Conservation (phyloP, 1,140 invertebrate species). For the Wiebesia pumilae region DNA sequence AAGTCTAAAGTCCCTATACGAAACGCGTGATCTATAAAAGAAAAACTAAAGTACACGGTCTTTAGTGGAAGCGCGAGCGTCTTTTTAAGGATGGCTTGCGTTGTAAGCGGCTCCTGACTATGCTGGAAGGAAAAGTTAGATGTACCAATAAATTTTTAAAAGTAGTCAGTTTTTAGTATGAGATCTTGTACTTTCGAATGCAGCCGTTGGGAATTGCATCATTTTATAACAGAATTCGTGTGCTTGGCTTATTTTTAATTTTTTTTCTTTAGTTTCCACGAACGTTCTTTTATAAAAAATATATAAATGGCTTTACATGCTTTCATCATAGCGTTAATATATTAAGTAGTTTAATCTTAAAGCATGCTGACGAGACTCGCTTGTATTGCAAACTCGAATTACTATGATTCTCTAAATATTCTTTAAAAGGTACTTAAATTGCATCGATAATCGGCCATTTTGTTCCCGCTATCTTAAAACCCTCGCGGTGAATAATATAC, state of each 20-base stretch:
- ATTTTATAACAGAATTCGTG: neutral
- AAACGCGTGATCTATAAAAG: neutral
- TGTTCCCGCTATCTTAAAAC: too few relatives aligned
- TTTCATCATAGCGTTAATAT: too few relatives aligned
- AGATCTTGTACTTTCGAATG: neutral
- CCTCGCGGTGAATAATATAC: neutral
- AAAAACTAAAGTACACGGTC: neutral
- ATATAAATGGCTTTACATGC: too few relatives aligned
- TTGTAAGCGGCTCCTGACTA: neutral
- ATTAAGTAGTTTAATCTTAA: neutral
- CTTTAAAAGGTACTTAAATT: neutral
- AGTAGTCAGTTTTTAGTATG: neutral
- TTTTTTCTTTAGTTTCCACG: too few relatives aligned
- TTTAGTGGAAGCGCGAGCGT: neutral
- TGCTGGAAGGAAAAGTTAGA: neutral
- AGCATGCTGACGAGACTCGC: neutral
- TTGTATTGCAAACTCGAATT: neutral
- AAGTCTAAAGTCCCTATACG: neutral
- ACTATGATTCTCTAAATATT: neutral
- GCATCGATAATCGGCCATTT: too few relatives aligned
- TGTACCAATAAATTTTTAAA: neutral
- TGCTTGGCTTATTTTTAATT: too few relatives aligned
- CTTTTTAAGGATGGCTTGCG: neutral
- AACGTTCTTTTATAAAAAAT: too few relatives aligned
- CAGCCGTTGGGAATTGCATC: neutral